Conservation (phyloP, 53 echinoderm and acorn worm species). For the Glandiceps talaboti region DNA sequence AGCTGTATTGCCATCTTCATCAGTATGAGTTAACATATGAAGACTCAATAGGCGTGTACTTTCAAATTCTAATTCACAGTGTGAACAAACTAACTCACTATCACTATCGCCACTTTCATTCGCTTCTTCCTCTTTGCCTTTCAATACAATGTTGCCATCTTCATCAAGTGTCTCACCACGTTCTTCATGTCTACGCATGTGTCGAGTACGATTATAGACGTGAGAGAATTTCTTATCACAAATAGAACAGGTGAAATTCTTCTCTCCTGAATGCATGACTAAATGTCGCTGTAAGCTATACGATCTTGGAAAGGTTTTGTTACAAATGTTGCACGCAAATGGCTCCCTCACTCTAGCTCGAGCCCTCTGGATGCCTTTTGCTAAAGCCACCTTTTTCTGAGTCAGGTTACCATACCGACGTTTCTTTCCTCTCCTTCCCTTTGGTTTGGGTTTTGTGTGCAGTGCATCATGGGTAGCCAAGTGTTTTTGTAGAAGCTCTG, state of each 20-base stretch:
- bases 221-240: conserved; percentile 91
- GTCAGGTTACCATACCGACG: conserved; percentile 71
- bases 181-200: conserved; percentile 74
- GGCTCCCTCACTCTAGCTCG: conserved; percentile 26
- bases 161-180: conserved; percentile 42
- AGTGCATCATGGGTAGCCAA: conserved; percentile 68
- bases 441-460: conserved; percentile 26
- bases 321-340: conserved; percentile 61
- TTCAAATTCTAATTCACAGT: conserved; percentile 79
- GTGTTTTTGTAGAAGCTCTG: conserved; percentile 87
- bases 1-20: neutral
- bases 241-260: conserved; percentile 78
- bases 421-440: conserved; percentile 54
- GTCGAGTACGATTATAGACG: conserved; percentile 68
- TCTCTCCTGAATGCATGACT: conserved; percentile 89
- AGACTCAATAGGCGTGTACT: conserved; percentile 50
- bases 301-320: conserved; percentile 62
- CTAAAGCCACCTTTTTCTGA: conserved; percentile 44
- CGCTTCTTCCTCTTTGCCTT: conserved; percentile 21
- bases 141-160: neutral
- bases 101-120: conserved; percentile 15
- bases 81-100: conserved; percentile 44
- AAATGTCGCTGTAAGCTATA: conserved; percentile 81
- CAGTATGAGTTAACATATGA: conserved; percentile 46
- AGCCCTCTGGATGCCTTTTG: conserved; percentile 52